Evolutionary conservation across 2,888 invertebrate genomes (phyloP).

Genomic region (Eledona agricola): DNA sequence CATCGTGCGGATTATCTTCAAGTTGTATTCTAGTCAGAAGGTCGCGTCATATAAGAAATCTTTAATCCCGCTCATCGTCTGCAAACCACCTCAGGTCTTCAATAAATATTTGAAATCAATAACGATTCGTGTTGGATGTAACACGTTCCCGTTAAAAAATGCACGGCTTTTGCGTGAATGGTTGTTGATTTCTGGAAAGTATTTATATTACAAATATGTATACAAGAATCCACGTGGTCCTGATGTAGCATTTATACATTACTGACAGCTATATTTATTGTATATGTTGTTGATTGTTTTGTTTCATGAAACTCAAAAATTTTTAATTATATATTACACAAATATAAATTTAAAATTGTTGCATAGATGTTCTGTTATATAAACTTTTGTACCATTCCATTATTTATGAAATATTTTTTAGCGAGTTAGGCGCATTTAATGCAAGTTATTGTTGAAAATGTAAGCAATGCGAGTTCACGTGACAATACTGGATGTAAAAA

Average conservation of each 20-base stretch:
- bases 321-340: constrained; percentile 11
- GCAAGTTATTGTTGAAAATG: constrained; percentile 9
- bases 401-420: constrained; percentile 5
- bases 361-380: constrained; percentile 1
- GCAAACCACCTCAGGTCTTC: constrained; percentile 36
- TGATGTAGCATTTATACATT: constrained; percentile 18
- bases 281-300: constrained; percentile 32
- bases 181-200: constrained; percentile 16
- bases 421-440: constrained; percentile 12
- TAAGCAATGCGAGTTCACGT: constrained; percentile 18
- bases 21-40: constrained; percentile 77
- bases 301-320: constrained; percentile 15
- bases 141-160: constrained; percentile 13
- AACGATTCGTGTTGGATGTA: constrained; percentile 8
- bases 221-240: neutral
- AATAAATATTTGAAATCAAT: constrained; percentile 11
- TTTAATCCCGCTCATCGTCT: constrained; percentile 48
- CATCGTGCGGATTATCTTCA: constrained; percentile 81
- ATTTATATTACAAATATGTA: constrained; percentile 6
- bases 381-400: constrained; percentile 23
- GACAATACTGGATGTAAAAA: constrained; percentile 23
- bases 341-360: constrained; percentile 16
- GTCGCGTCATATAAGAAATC: constrained; percentile 59
- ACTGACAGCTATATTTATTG: constrained; percentile 26
- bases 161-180: constrained; percentile 23